Percentiles rank a stretch among this genome's conserved stretches.
These are phyloP conservation scores for Acridotheres tristis DNA, from an alignment of 2,797 vertebrate genomes.

Conservation along the genomic window DNA sequence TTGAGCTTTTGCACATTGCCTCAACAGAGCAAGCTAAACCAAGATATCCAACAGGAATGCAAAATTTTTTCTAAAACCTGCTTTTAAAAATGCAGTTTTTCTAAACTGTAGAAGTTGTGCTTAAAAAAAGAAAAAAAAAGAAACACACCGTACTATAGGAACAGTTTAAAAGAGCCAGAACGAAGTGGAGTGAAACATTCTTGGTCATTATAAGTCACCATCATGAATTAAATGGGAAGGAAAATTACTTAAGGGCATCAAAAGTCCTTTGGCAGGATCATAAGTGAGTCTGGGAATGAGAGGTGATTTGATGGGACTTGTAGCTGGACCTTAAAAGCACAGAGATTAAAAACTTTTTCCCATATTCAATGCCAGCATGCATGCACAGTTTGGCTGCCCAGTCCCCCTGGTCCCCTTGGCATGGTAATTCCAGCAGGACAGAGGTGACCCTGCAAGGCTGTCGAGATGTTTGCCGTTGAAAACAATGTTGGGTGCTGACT, in stretches of 20 bases:
- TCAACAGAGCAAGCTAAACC: not conserved
- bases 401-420: accelerated
- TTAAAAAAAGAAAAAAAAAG: not conserved
- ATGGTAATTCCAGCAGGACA: not conserved
- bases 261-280: not conserved
- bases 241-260: not conserved
- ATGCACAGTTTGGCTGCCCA: not conserved
- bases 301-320: not conserved
- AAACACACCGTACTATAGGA: accelerated
- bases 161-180: not conserved
- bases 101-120: not conserved
- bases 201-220: not conserved
- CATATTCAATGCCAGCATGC: not conserved
- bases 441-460: not conserved
- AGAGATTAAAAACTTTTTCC: not conserved
- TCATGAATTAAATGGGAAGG: not conserved
- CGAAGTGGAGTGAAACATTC: not conserved
- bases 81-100: not conserved
- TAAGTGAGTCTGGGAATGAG: not conserved
- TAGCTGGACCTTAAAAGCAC: not conserved
- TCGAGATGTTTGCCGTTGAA: not conserved
- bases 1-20: not conserved
- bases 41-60: not conserved
- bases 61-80: not conserved
- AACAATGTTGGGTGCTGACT: not conserved